Percentiles rank a stretch among this genome's conserved stretches.
phyloP scores from a whole-genome alignment of 2,113 vertebrate species.

The Sula dactylatra region DNA sequence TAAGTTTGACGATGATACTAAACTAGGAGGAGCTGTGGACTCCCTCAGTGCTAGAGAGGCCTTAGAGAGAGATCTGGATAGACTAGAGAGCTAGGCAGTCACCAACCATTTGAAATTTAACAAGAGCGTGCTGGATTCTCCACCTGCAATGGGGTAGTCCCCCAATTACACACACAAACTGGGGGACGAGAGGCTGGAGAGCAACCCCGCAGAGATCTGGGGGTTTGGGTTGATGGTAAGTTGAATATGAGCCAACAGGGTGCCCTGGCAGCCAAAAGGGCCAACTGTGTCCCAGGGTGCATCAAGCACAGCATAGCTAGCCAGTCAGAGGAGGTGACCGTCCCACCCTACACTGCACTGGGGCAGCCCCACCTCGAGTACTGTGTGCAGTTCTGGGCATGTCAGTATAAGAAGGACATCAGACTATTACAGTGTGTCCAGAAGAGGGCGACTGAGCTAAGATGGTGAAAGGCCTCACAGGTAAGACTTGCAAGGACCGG shows the following conservation, averaged over 20 bases:
- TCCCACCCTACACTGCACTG: neutral
- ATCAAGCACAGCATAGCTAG: neutral
- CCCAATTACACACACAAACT: neutral
- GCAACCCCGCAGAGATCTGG: fast-evolving
- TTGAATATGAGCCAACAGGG: neutral
- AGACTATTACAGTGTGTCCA: neutral
- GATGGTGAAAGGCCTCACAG: neutral
- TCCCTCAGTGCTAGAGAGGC: neutral
- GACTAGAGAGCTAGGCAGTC: neutral
- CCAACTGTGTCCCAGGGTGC: neutral
- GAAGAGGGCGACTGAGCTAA: neutral
- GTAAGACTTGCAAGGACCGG: fast-evolving
- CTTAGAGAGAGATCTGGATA: neutral
- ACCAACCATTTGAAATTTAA: neutral
- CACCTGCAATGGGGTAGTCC: neutral
- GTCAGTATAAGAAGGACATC: neutral
- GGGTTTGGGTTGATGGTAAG: neutral
- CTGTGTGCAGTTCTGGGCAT: neutral
- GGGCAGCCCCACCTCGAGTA: neutral
- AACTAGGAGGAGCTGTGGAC: neutral
- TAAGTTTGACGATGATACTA: neutral
- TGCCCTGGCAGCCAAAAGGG: neutral
- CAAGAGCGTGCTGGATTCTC: neutral
- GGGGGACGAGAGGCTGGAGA: neutral
- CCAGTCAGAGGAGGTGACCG: fast-evolving